Conservation (phyloP, 2,113 vertebrate genomes). For the Leiothrix lutea region DNA sequence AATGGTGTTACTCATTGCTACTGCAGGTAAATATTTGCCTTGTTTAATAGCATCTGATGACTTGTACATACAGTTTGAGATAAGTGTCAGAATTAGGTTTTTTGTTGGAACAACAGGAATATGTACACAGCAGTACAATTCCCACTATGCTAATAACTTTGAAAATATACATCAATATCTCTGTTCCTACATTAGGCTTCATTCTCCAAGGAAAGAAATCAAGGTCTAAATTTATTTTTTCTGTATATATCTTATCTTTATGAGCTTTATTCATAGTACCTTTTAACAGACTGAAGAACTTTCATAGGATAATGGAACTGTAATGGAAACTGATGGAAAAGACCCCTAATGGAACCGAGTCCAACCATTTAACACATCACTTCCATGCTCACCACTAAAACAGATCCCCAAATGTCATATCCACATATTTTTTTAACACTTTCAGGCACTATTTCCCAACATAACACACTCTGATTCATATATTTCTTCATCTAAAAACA, state of each 20-base stretch:
- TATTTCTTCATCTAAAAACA: not conserved
- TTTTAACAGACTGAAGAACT: not conserved
- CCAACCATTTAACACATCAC: not conserved
- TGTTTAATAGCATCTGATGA: not conserved
- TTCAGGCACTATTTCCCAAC: not conserved
- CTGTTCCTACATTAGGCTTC: not conserved
- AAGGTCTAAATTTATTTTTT: not conserved
- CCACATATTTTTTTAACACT: not conserved
- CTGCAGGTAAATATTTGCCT: not conserved
- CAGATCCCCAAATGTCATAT: not conserved
- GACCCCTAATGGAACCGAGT: rapidly evolving
- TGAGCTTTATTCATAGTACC: not conserved
- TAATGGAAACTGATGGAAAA: not conserved
- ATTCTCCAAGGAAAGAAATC: not conserved
- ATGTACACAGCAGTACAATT: not conserved
- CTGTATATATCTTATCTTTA: not conserved
- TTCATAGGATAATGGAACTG: not conserved
- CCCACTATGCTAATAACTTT: not conserved
- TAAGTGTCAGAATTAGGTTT: not conserved
- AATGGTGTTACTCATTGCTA: not conserved
- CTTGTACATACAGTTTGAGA: not conserved
- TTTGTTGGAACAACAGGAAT: not conserved
- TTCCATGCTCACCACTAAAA: not conserved
- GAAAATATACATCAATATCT: not conserved
- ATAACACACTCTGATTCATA: not conserved